Base-by-base conservation (phyloP, 2,113 vertebrate genomes). In the Sebastes schlegelii region DNA sequence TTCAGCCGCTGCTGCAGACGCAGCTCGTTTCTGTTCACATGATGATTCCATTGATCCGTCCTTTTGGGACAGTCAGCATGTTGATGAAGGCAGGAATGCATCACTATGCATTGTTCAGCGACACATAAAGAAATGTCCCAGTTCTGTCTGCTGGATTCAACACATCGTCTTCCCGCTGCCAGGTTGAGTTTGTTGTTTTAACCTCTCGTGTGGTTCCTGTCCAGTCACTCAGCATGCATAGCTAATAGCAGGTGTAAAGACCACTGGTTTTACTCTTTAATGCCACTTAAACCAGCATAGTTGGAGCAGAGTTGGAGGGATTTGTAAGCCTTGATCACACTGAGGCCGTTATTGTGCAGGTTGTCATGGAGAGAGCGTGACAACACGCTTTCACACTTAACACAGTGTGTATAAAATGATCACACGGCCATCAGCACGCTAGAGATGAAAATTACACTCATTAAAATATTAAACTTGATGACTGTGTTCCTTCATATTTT, bases 371-470 rank as follows among this genome's bases (percentile, higher is more conserved):
- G 54, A 78, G n/a, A 7, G 21, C 54, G 79, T 48, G 62, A 64
- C 68, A 43, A 48, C 77, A 26, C 58, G 62, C 60, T 64, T 65
- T 87, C 81, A 82, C 78, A 88, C 73, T 60, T 57, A 16, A 2
- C 57, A 0, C 8, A 6, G 68, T 54, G 68, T 68, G 74, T 66
- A n/a, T 51, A 34, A 86, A 74, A 69, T 1, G 55, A 61, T 52
- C 17, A 26, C 26, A 55, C 8, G 16, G 52, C 46, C 48, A 21
- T 8, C 42, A 60, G 63, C 5, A 7, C 13, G 54, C 60, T 1
- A 1, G 23, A 78, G 69, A 51, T 7, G 16, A 49, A 66, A 43
- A 52, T 49, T 1, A 19, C 42, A 16, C 49, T 66, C n/a, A 10
- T 62, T 66, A 11, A 40, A 23, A 73, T 6, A 6, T 23, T 49